Base-by-base conservation (phyloP, 2,888 invertebrate species). In the Amphipyra tragopoginis region DNA sequence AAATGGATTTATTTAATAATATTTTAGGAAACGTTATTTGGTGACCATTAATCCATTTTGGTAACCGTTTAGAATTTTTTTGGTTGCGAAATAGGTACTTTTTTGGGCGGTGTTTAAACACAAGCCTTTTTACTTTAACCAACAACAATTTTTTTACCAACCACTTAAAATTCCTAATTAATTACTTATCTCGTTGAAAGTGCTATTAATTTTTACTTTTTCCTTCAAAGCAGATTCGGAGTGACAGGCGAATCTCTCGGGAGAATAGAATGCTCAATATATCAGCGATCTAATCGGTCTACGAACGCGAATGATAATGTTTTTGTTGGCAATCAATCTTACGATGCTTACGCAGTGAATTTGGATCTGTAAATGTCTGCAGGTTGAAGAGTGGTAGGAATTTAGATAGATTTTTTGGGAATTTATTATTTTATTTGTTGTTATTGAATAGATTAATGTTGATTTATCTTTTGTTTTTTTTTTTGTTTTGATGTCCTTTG, bases 271-370 rank as follows among this genome's bases (percentile, higher is more conserved):
- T 14, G 9, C 13, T 2, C 6, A 6, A 38, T 64, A 26, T 38
- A 55, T 64, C 15, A 42, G 15, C 5, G 15, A 64, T 51, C 38
- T 39, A 51, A 56, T 72, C 50, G 42, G 14, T 36, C 21, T 43
- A 14, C 44, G 7, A 56, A 43, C 42, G 53, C 26, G 15, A 72
- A 49, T 51, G 72, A 71, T 72, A 68, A 52, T 48, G 44, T 52
- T 57, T 57, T 44, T 29, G 48, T 2, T 0, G 8, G 44, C 38
- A 49, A 68, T 68, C 68, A 72, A 68, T 68, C 68, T 65, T 33
- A 34, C 26, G 15, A 26, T 21, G 8, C 44, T n/a, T 49, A 57
- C 44, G 39, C 26, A n/a, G 33, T 36, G 34, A 43, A 47, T 45
- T 52, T 42, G 15, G 21, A 9, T 34, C 5, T 1, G 11, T 49